Base-by-base conservation (phyloP, 2,113 vertebrate species). In the Tetrao urogallus region DNA sequence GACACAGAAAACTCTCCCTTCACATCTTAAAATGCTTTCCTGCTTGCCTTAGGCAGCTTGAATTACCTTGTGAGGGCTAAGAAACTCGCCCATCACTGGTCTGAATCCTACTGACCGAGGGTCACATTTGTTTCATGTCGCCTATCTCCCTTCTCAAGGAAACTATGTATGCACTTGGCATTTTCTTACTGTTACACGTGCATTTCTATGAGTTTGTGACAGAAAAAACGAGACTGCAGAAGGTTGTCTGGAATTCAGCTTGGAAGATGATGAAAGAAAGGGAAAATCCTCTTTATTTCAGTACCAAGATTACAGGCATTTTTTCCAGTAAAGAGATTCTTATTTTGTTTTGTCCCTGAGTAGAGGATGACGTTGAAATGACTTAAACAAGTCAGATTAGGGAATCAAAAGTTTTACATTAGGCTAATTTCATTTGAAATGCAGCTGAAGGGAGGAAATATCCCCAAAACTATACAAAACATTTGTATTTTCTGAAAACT, bases 251-350 rank as follows among this genome's bases (percentile, higher is more conserved):
- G 78, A 90, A 96, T 93, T 88, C 66, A 79, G 25, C 69, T 84
- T 94, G 84, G 90, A 94, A 69, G 38, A 58, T 32, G 20, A 89
- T 87, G 24, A 96, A 92, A 92, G 77, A 81, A 84, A 76, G 52
- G 20, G 36, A 86, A 89, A 93, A 92, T 42, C 36, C 43, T 11
- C 27, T 75, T n/a, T 69, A 45, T 21, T 86, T 88, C 48, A 54
- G 24, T n/a, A 72, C 27, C 13, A 75, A 82, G 60, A 88, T 91
- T 86, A 58, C 14, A 76, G 56, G 21, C 54, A 82, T 8, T 63
- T 91, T 95, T 95, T 96, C 69, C 54, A 86, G 36, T 32, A 73
- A 54, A 84, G 15, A 72, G 11, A 34, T 78, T 82, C 18, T 82
- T 70, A 8, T 10, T 92, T 91, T 94, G 19, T 71, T 94, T 86